These are phyloP conservation scores for Mionectes macconnelli DNA, from an alignment of 2,113 vertebrate species.

Conservation along the genomic window DNA sequence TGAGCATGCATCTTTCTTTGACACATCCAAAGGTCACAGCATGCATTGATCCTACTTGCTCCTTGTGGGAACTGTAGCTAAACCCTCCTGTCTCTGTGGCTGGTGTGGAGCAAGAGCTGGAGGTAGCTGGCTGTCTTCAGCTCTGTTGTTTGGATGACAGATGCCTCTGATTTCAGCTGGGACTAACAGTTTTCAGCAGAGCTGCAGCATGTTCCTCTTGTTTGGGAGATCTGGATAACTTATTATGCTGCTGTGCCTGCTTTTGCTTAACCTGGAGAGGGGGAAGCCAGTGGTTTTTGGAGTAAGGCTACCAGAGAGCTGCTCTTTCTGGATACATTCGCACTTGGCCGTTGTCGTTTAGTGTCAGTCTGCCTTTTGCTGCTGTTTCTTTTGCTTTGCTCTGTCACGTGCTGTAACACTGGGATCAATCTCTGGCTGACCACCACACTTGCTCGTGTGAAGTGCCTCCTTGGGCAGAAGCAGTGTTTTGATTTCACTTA, in stretches of 20 bases:
- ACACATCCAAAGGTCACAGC: conserved; percentile 24
- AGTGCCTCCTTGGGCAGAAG: not conserved
- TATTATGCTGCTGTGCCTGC: not conserved
- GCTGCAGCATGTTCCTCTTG: not conserved
- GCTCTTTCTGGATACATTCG: not conserved
- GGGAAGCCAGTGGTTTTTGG: not conserved
- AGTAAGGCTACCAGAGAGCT: not conserved
- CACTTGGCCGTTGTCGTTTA: not conserved
- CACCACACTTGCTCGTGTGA: not conserved
- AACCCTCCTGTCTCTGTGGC: not conserved
- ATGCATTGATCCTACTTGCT: not conserved
- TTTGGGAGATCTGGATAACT: not conserved
- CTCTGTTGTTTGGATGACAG: not conserved
- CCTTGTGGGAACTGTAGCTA: not conserved
- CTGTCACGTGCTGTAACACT: not conserved
- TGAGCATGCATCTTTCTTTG: conserved; percentile 12
- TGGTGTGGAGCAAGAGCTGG: not conserved
- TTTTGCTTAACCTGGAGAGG: not conserved
- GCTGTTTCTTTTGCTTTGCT: not conserved
- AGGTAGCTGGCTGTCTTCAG: not conserved
- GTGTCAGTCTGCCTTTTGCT: not conserved
- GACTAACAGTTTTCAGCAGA: not conserved
- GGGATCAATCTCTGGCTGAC: not conserved
- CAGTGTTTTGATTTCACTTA: not conserved
- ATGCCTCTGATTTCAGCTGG: not conserved